These are phyloP conservation scores for Hermetia illucens DNA, from an alignment of 1,140 invertebrate species.

Conservation along the genomic window DNA sequence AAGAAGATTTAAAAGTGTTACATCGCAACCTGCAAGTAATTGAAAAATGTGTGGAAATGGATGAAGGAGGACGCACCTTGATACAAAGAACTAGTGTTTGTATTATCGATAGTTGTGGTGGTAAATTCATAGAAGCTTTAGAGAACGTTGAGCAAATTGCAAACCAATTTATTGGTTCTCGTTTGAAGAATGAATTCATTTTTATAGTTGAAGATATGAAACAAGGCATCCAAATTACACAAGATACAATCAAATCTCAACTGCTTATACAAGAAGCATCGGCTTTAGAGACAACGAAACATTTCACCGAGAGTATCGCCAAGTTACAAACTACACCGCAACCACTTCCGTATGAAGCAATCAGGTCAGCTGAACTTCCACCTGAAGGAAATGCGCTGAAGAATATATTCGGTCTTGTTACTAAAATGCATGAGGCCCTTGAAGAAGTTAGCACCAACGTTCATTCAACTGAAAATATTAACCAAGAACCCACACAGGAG, in stretches of 20 bases:
- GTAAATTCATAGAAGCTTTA: constrained; percentile 36
- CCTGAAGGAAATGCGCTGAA: constrained; percentile 28
- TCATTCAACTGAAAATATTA: constrained; percentile 25
- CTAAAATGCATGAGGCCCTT: constrained; percentile 30
- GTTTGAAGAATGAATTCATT: constrained; percentile 29
- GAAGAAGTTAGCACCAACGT: constrained; percentile 32
- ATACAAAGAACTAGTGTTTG: constrained; percentile 47
- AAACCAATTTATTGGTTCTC: constrained; percentile 15
- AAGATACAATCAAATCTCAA: constrained; percentile 35
- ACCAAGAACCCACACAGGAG: constrained; percentile 24
- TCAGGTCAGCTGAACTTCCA: constrained; percentile 34
- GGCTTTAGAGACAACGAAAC: constrained; percentile 33
- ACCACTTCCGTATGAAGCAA: constrained; percentile 32
- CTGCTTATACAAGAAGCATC: constrained; percentile 33
- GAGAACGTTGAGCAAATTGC: constrained; percentile 33
- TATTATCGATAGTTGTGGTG: constrained; percentile 39
- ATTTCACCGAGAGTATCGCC: constrained; percentile 25
- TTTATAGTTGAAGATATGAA: constrained; percentile 33
- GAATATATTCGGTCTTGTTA: constrained; percentile 25
- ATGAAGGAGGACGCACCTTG: constrained; percentile 44
- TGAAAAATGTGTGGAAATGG: constrained; percentile 50
- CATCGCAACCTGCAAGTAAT: constrained; percentile 46
- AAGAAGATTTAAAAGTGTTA: constrained; percentile 41
- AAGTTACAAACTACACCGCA: constrained; percentile 33
- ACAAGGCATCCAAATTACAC: constrained; percentile 34